Base-by-base conservation (phyloP, 2,797 vertebrate genomes). In the Tamandua tetradactyla region DNA sequence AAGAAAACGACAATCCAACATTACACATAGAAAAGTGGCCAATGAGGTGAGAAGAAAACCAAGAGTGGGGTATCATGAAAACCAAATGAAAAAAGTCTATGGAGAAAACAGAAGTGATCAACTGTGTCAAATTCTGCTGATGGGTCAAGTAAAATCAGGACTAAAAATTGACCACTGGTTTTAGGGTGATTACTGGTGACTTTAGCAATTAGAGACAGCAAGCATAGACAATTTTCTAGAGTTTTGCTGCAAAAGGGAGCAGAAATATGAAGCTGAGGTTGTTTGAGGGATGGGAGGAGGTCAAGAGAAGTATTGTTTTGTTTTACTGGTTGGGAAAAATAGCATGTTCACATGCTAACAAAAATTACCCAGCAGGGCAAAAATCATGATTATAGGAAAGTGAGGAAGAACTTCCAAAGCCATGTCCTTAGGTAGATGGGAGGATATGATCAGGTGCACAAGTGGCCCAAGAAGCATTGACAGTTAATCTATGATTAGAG, bases 1-100 rank as follows among this genome's bases (percentile, higher is more conserved):
- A 35, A 85, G 55, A 95, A 86, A 89, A 81, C 52, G 32, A 42
- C 25, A 80, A n/a, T 68, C 35, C 64, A 86, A 81, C 18, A 85
- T n/a, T 22, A 37, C 30, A 66, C 11, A 89, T 10, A 72, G n/a
- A 89, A 32, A 42, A 59, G 10, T 37, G n/a, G 83, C 68, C 47
- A 66, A 27, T 40, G 18, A 88, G 2, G 27, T 9, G 25, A 10
- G 30, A 75, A 47, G 55, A 62, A 88, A 91, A 59, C 9, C 23
- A 72, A 42, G 15, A 83, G 37, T 27, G 12, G 6, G 22, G 37
- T 47, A 82, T 79, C 40, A 7, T 49, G 35, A 64, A 82, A 69
- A 55, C 12, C 42, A 81, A 82, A 35, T 42, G 40, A 88, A 95
- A 52, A 91, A 86, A 74, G 6, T 47, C 44, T 59, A 87, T 59